Conservation (phyloP, 2,113 vertebrate species). For the Setophaga kirtlandii region DNA sequence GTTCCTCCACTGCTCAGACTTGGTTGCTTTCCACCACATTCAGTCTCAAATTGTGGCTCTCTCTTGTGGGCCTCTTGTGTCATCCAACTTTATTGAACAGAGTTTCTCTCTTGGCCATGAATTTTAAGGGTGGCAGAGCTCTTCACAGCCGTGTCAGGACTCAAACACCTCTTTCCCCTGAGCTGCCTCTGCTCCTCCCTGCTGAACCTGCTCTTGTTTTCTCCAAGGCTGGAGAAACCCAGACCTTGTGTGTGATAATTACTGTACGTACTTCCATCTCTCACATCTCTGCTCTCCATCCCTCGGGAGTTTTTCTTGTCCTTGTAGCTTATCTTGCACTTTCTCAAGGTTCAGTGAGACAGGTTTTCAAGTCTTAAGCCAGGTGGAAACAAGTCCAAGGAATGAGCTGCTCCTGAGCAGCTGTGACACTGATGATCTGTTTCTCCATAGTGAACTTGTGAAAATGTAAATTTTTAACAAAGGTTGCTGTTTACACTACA, state of each 20-base stretch:
- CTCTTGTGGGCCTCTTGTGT: background rate
- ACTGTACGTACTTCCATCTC: background rate
- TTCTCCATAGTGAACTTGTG: background rate
- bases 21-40: background rate
- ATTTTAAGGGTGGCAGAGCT: background rate
- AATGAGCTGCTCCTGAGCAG: background rate
- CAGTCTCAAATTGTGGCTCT: background rate
- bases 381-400: background rate
- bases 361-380: background rate
- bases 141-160: background rate
- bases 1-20: background rate
- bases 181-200: background rate
- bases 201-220: background rate
- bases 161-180: background rate
- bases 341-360: background rate
- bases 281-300: background rate
- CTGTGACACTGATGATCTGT: background rate
- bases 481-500: background rate
- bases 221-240: background rate
- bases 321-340: background rate
- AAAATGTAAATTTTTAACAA: background rate
- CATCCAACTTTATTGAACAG: background rate
- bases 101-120: rapidly evolving
- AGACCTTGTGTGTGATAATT: background rate
- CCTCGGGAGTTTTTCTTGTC: background rate